phyloP scores from a whole-genome alignment of 2,113 vertebrate genomes.

The Haliaeetus leucogaster region DNA sequence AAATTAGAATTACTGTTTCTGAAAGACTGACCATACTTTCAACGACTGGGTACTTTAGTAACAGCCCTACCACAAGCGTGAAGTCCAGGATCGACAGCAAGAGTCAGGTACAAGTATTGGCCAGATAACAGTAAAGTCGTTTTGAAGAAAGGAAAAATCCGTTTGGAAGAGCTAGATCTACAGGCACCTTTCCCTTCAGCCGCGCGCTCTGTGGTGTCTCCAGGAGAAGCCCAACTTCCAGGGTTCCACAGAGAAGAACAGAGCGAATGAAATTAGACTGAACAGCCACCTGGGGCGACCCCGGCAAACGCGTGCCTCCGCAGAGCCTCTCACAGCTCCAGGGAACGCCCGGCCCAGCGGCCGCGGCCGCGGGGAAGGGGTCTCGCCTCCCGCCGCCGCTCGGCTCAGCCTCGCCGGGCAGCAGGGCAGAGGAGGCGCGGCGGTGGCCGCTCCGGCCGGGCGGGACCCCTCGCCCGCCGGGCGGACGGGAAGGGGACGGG shows the following conservation, averaged over 20 bases:
- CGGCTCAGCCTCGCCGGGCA: background rate
- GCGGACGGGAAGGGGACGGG: background rate
- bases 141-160: background rate
- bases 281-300: background rate
- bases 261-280: background rate
- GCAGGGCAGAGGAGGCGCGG: background rate
- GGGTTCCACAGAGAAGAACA: background rate
- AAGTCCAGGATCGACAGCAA: background rate
- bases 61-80: background rate
- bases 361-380: too few relatives aligned
- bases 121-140: background rate
- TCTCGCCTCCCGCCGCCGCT: too few relatives aligned
- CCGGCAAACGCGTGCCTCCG: background rate
- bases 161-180: background rate
- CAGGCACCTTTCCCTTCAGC: background rate
- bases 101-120: fast-evolving
- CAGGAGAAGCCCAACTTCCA: background rate
- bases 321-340: background rate
- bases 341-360: background rate
- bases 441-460: too few relatives aligned
- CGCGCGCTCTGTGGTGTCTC: fast-evolving
- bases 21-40: background rate
- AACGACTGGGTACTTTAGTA: background rate
- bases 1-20: background rate
- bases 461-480: background rate